Evolutionary conservation across 2,113 vertebrate species (phyloP).

Genomic region (Clinocottus analis): DNA sequence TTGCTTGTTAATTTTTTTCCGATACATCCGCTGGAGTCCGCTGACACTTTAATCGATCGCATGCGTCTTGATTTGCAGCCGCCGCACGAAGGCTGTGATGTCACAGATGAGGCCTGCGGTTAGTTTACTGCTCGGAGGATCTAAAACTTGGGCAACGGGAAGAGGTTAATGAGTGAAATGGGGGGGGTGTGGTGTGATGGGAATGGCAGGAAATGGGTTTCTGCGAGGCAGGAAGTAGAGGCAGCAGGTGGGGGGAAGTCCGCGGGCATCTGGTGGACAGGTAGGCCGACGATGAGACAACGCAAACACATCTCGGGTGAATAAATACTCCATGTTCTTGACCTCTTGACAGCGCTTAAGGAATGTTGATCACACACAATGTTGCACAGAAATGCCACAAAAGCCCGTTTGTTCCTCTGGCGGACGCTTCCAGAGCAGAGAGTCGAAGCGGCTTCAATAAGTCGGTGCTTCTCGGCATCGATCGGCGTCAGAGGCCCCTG

Average conservation of each 20-base stretch:
- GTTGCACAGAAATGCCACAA: background rate
- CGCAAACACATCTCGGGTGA: too few species aligned
- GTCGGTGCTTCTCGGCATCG: background rate
- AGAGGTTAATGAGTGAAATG: background rate
- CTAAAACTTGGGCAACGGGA: background rate
- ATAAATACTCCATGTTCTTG: too few species aligned
- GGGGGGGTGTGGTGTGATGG: background rate
- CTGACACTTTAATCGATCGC: conserved; percentile 31
- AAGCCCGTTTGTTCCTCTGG: background rate
- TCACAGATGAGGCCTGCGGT: conserved; percentile 8
- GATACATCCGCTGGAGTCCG: background rate
- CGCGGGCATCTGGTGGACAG: background rate
- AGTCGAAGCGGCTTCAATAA: background rate
- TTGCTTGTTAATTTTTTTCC: conserved; percentile 38
- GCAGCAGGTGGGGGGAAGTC: too few species aligned
- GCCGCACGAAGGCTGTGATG: background rate
- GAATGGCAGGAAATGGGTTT: background rate
- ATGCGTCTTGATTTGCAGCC: conserved; percentile 29
- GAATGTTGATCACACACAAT: background rate
- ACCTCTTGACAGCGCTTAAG: too few species aligned
- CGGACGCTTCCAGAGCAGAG: background rate
- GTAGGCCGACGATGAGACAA: background rate
- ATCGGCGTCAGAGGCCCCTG: conserved; percentile 47
- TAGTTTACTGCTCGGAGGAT: conserved; percentile 4
- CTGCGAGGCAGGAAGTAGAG: background rate